phyloP scores from a whole-genome alignment of 2,888 invertebrate genomes.

The Lepidochrysops patricia region DNA sequence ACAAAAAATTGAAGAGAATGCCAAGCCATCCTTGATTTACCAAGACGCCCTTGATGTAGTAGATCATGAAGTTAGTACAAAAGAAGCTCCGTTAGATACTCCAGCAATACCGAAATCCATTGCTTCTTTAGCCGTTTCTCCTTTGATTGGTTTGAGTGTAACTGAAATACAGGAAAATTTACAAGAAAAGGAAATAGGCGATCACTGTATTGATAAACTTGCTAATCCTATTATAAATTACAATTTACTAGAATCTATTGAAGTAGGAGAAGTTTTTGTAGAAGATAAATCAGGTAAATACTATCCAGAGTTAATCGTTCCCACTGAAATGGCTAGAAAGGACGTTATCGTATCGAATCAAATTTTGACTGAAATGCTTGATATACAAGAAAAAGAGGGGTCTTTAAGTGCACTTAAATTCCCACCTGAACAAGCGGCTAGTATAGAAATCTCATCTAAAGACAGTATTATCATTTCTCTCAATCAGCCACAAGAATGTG shows the following conservation, averaged over 20 bases:
- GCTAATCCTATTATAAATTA: conserved; percentile 77
- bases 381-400: conserved; percentile 81
- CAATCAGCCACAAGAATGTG: conserved; percentile 78
- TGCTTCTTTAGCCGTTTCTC: conserved; percentile 73
- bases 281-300: conserved; percentile 85
- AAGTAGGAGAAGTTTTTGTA: conserved; percentile 79
- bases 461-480: conserved; percentile 75
- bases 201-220: conserved; percentile 51
- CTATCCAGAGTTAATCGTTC: conserved; percentile 84
- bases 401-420: conserved; percentile 72
- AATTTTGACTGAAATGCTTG: conserved; percentile 76
- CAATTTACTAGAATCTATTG: conserved; percentile 76
- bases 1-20: conserved; percentile 55
- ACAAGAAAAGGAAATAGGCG: conserved; percentile 73
- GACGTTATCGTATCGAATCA: conserved; percentile 79
- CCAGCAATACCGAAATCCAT: conserved; percentile 60
- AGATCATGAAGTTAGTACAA: conserved; percentile 75
- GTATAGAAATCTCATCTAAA: conserved; percentile 73
- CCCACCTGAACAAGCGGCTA: conserved; percentile 77
- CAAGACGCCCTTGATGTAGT: conserved; percentile 80
- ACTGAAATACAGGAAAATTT: conserved; percentile 78
- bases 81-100: conserved; percentile 74
- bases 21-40: conserved; percentile 71
- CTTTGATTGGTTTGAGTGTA: conserved; percentile 78
- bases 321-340: conserved; percentile 83